Evolutionary conservation across 2,797 vertebrate species (phyloP), one percentile per base, ranked within the genome.

Genomic region (Sarcophilus harrisii): DNA sequence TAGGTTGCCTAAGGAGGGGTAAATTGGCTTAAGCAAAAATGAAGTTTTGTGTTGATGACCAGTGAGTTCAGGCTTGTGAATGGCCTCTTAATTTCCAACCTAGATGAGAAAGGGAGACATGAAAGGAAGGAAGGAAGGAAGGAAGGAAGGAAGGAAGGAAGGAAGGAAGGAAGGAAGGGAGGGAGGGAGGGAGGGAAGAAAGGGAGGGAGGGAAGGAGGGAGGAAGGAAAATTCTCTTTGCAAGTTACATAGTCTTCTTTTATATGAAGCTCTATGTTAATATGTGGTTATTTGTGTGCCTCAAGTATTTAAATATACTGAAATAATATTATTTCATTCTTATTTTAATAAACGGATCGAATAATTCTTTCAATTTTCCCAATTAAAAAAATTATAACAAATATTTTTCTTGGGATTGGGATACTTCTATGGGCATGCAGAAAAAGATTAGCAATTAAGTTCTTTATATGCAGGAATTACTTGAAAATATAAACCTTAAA

Each of bases 361-460:
- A n/a, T 9, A 13, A 1, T 93, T 52, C 54, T 94, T 93, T 59
- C 91, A 87, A 92, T 38, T 90, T 49, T 30, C 66, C 38, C 73
- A 59, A 2, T 91, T 93, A 54, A 10, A 91, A 91, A 90, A 5
- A 21, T 24, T 55, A 49, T n/a, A 52, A 13, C 57, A 60, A 93
- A 12, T 93, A 59, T 12, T 14, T 90, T 89, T 87, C 66, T 92
- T 91, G 93, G 93, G 4, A 49, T 92, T 55, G 73, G 54, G 29
- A 5, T 18, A 29, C 14, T 58, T 95, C 91, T 66, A 27, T 29
- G 92, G 81, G 57, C 90, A 54, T 49, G 92, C 6, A 90, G 55
- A 94, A 94, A 57, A 92, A n/a, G 58, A 92, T 16, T 66, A 57
- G 49, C 28, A 90, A 29, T 57, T 92, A 58, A 91, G 52, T 94